A percentile compares a stretch with the other conserved stretches of the same genome.
Conservation (phyloP, 1,140 invertebrate species). For the Copidosoma floridanum region DNA sequence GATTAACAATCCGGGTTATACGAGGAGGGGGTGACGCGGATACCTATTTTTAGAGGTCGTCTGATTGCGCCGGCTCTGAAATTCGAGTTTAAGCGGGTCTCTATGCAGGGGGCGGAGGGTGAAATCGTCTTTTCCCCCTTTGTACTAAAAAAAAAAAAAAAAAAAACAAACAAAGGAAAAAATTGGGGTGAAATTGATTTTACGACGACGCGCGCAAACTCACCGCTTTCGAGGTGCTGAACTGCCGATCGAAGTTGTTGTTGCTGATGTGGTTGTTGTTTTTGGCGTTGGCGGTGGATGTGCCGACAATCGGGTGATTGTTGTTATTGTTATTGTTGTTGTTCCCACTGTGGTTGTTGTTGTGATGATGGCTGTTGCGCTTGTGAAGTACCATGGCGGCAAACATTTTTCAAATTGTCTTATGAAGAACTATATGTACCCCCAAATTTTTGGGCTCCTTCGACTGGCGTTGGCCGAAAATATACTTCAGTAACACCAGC, state of each 20-base stretch:
- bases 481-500: too few species aligned
- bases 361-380: conserved; percentile 47
- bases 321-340: conserved; percentile 37
- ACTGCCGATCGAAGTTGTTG: conserved; percentile 7
- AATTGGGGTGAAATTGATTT: conserved; percentile 3
- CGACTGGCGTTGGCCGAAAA: too few species aligned
- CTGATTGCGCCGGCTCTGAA: too few species aligned
- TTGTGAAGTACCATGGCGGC: conserved; percentile 54
- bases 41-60: too few species aligned
- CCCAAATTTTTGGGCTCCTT: too few species aligned
- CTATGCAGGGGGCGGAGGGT: too few species aligned
- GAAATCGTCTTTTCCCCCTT: background rate
- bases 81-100: too few species aligned
- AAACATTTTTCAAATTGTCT: conserved; percentile 48
- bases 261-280: conserved; percentile 35
- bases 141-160: too few species aligned
- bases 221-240: conserved; percentile 39
- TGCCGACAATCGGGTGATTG: conserved; percentile 41
- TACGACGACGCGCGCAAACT: conserved; percentile 30
- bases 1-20: conserved; percentile 25
- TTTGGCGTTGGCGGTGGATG: conserved; percentile 45
- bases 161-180: too few species aligned
- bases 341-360: conserved; percentile 44
- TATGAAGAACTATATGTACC: too few species aligned
- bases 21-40: background rate